These are phyloP conservation scores for Palythoa heliodiscus DNA, from an alignment of 92 coral and sea anemone genomes.

Conservation along the genomic window DNA sequence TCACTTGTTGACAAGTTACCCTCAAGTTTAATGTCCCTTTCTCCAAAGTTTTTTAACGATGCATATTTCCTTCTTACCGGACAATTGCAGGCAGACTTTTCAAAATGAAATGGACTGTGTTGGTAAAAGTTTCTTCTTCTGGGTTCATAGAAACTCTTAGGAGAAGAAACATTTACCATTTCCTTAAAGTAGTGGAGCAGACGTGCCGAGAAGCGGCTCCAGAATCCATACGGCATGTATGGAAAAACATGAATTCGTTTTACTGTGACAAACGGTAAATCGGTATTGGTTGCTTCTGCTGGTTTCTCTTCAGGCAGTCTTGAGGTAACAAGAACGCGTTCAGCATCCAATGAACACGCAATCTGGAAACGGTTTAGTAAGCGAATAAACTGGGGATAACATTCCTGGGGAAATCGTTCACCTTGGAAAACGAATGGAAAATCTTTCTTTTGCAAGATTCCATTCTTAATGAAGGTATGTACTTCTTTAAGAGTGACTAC, in stretches of 20 bases:
- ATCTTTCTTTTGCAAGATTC: constrained; percentile 63
- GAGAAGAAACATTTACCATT: constrained; percentile 69
- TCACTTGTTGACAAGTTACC: not conserved
- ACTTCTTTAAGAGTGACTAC: constrained; percentile 79
- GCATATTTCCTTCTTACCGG: constrained; percentile 47
- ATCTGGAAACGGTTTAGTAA: constrained; percentile 92
- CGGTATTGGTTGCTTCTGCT: constrained; percentile 55
- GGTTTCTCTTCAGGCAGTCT: constrained; percentile 87
- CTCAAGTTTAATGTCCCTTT: not conserved
- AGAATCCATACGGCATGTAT: constrained; percentile 88
- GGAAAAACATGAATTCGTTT: constrained; percentile 85
- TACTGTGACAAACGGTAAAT: constrained; percentile 78
- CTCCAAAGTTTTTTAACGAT: not conserved
- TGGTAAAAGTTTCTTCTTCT: constrained; percentile 33
- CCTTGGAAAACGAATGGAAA: constrained; percentile 69
- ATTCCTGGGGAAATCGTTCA: constrained; percentile 71
- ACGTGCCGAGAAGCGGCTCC: constrained; percentile 93
- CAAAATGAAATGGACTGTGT: constrained; percentile 70
- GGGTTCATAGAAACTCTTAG: constrained; percentile 41
- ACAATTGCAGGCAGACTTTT: constrained; percentile 74
- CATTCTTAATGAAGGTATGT: constrained; percentile 74
- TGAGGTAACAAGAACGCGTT: constrained; percentile 93
- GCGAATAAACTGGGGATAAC: constrained; percentile 86
- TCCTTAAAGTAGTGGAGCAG: constrained; percentile 85
- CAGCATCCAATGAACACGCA: constrained; percentile 89